A percentile compares a stretch with the other conserved stretches of the same genome.
These are phyloP conservation scores for Trachelus troglodyta DNA, from an alignment of 2,888 invertebrate species.

Conservation along the genomic window DNA sequence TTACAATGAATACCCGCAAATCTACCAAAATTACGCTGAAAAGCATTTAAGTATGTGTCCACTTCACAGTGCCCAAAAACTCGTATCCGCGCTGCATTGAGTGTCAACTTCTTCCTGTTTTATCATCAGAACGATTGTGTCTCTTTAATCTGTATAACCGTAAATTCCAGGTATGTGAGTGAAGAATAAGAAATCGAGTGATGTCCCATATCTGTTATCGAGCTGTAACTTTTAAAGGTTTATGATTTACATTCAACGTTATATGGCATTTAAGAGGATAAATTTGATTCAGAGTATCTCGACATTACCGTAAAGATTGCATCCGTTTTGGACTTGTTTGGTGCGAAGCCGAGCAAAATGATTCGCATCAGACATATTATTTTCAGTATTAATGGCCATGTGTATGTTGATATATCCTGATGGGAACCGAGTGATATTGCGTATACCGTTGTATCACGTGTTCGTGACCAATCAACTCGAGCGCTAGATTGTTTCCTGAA, in stretches of 20 bases:
- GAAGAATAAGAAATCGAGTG: background rate
- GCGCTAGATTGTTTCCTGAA: background rate
- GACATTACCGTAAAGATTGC: background rate
- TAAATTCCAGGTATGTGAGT: background rate
- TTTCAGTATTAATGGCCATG: background rate
- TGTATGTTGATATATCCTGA: background rate
- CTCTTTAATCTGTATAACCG: background rate
- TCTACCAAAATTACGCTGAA: background rate
- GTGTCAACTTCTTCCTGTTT: background rate
- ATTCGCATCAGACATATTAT: background rate
- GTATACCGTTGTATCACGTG: background rate
- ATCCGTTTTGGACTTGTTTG: background rate
- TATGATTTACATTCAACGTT: background rate
- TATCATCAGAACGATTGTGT: background rate
- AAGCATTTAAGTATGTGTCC: background rate
- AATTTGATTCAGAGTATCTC: background rate
- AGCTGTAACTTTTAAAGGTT: background rate
- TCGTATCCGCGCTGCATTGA: background rate
- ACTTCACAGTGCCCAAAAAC: background rate
- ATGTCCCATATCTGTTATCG: background rate
- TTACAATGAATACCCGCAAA: background rate
- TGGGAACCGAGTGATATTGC: background rate
- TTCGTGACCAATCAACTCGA: background rate
- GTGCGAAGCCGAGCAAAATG: background rate
- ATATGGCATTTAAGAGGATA: background rate